Conservation (phyloP, 2,888 invertebrate species). For the Nasonovia ribisnigri region DNA sequence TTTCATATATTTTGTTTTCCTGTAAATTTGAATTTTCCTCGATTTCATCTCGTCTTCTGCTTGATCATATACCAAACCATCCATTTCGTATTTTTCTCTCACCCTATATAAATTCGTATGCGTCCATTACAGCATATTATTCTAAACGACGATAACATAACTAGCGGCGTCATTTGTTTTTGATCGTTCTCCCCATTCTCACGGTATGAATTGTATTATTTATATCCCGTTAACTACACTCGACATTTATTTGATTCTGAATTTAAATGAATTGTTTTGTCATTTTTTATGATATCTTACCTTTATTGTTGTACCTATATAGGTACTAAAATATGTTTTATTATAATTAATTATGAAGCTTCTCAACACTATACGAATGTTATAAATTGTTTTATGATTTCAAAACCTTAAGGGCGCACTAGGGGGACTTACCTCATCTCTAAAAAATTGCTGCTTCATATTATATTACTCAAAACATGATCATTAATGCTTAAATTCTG, state of each 20-base stretch:
- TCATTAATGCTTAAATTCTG: neutral
- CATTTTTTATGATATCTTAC: neutral
- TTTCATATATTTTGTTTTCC: neutral
- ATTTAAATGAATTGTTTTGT: neutral
- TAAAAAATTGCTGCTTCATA: neutral
- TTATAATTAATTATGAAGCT: neutral
- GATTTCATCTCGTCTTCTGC: neutral
- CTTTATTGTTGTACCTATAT: neutral
- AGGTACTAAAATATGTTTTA: neutral
- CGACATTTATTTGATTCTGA: neutral
- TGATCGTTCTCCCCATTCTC: neutral
- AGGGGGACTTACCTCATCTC: neutral
- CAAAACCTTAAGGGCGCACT: neutral
- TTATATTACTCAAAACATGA: neutral
- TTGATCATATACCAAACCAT: neutral
- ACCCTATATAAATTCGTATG: neutral
- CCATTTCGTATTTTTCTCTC: neutral
- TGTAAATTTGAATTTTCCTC: neutral
- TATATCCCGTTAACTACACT: neutral
- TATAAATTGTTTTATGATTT: neutral
- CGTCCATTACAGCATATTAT: neutral
- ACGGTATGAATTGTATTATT: conserved; percentile 6
- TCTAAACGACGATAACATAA: neutral
- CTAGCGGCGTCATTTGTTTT: neutral
- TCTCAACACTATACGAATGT: neutral